Base-by-base conservation (phyloP, 2,113 vertebrate species). In the Todiramphus chloris region DNA sequence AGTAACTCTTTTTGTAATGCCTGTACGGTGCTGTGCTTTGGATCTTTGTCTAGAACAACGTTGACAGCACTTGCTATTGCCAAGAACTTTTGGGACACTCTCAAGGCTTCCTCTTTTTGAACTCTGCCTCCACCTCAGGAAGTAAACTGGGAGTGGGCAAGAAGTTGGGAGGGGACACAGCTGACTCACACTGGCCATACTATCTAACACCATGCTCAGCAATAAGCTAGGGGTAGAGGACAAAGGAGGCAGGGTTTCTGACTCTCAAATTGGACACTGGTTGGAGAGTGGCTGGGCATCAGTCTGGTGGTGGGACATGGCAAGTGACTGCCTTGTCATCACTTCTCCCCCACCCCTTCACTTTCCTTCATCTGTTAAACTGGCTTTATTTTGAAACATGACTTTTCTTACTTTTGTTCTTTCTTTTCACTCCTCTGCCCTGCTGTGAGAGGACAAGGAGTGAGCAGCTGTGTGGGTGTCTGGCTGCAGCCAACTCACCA, bases 1-100 rank as follows among this genome's bases (percentile, higher is more conserved):
- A 35, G 5, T 3, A 37, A 11, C 27, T 2, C n/a, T 6, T 39
- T 13, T 6, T 48, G 2, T 3, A 51, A 12, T 0, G 19, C 13
- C 18, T 1, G 0, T 4, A 10, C 0, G 2, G 70, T 16, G 39
- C 27, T 19, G 27, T 2, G 2, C n/a, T 60, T 24, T 5, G 35
- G 5, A 12, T 16, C 0, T 24, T 41, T 4, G 31, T 59, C n/a
- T 77, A 13, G 27, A 69, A 8, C 27, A 33, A 20, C 2, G 1
- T 1, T n/a, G 27, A 11, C 0, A 37, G 16, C 5, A 73, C 39
- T 37, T 66, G n/a, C 9, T 69, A 1, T 4, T 46, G 43, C 30
- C 39, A 13, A 70, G 23, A 5, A 16, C 17, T 43, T 30, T 53
- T 19, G 39, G 23, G 33, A 58, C 17, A 25, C 23, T 13, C 15